Base-by-base conservation (phyloP, 2,113 vertebrate genomes). In the Tenrec ecaudatus region DNA sequence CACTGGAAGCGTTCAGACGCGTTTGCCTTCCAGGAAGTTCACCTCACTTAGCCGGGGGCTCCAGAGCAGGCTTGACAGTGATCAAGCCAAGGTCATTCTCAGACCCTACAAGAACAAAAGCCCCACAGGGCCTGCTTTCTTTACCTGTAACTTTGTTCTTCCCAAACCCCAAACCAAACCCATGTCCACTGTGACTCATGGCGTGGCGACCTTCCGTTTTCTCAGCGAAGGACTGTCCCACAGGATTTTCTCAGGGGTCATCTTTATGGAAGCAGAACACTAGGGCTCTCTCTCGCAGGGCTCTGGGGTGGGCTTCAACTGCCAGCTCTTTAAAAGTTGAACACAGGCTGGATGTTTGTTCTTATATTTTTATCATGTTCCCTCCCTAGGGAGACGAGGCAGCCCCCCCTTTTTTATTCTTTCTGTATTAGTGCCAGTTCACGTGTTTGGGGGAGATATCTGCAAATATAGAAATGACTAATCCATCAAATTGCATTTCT, bases 31-130 rank as follows among this genome's bases (percentile, higher is more conserved):
- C 17, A 19, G 29, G 38, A 84, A 29, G 64, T 79, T 95, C 90
- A 53, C 53, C 82, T 91, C 43, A 38, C 27, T 92, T 43, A 80
- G 60, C 83, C 69, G 83, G 53, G 60, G 40, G 66, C 47, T 83
- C 60, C 40, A 78, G 47, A 73, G 23, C 20, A 17, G 53, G 10
- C 38, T 47, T 31, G 62, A 31, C 16, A 6, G 73, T 60, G 23
- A 8, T 93, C 60, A 68, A 29, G 87, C 20, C n/a, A 53, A 68
- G 85, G 31, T 75, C 1, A 47, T 84, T 83, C 71, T 36, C 81
- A 91, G 77, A 85, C 82, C 31, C 31, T 79, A 79, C 19, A 68
- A 86, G 53, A 86, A 93, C 85, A 66, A 64, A 40, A 85, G 90
- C 20, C 23, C 60, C 71, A 33, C 53, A 83, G n/a, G 22, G 58